Evolutionary conservation across 2,113 vertebrate species (phyloP).

Genomic region (Patagioenas fasciata): DNA sequence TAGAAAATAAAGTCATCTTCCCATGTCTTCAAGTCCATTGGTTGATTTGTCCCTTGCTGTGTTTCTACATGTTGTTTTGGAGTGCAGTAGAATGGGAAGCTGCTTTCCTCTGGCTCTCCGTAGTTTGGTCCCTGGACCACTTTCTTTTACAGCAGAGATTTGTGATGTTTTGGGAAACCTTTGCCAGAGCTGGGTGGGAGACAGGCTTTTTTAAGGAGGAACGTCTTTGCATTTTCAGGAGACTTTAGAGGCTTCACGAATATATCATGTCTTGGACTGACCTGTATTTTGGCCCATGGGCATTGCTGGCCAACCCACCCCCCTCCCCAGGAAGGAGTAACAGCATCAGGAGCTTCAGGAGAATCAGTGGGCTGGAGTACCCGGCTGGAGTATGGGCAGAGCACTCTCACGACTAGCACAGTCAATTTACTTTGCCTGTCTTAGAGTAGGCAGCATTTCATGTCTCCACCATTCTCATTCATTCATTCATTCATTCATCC

Average conservation of each 20-base stretch:
- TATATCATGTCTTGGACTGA: not conserved
- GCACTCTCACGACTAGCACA: no score
- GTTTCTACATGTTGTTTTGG: not conserved
- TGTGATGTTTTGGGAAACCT: not conserved
- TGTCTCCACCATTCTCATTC: not conserved
- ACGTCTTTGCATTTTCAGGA: not conserved
- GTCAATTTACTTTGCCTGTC: not conserved
- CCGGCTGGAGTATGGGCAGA: not conserved
- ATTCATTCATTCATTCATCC: not conserved
- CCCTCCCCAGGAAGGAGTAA: not conserved
- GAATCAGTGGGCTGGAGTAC: not conserved
- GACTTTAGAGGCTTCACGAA: not conserved
- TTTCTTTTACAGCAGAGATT: not conserved
- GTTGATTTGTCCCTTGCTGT: not conserved
- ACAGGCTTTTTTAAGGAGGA: not conserved
- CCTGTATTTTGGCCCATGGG: not conserved
- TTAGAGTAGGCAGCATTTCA: not conserved
- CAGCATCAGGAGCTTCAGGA: not conserved
- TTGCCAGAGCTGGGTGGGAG: not conserved
- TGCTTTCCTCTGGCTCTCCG: not conserved
- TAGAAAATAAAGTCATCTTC: not conserved
- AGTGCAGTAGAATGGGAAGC: not conserved
- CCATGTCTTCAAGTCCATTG: not conserved
- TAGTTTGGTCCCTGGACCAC: not conserved
- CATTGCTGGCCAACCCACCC: not conserved